Conservation (phyloP, 2,888 invertebrate genomes). For the Athalia circularis region DNA sequence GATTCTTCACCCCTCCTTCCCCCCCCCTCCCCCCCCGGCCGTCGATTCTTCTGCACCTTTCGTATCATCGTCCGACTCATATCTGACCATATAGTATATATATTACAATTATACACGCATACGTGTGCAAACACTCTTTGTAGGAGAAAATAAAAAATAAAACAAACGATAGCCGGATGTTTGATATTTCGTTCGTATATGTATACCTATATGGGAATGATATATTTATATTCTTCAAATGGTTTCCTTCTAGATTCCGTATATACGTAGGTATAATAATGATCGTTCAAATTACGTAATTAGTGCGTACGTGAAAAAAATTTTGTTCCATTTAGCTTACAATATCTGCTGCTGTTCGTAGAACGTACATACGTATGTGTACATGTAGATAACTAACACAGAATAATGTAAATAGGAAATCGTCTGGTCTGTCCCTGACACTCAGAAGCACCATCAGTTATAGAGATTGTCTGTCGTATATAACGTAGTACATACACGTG, state of each 20-base stretch:
- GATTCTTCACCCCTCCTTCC: slow-evolving; percentile 13
- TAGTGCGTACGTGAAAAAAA: no score
- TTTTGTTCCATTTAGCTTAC: no score
- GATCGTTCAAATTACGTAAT: no score
- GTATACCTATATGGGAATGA: neutral
- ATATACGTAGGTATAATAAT: no score
- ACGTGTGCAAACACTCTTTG: neutral
- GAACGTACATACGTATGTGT: neutral
- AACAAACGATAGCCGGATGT: slow-evolving; percentile 17
- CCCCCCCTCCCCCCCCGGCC: slow-evolving; percentile 5
- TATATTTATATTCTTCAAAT: neutral
- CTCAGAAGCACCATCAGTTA: slow-evolving; percentile 73
- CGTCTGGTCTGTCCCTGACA: slow-evolving; percentile 67
- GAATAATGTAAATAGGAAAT: neutral
- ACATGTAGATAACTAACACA: neutral
- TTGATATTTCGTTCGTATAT: neutral
- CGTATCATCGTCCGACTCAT: neutral
- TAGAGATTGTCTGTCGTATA: slow-evolving; percentile 62
- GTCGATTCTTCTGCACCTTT: neutral
- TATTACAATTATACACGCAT: neutral
- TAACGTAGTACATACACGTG: no score
- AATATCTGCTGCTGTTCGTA: neutral
- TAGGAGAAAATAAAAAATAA: neutral
- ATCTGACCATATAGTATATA: no score
- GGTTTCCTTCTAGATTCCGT: neutral